A percentile compares a stretch with the other conserved stretches of the same genome.
These are phyloP conservation scores for Crepidodera aurea DNA, from an alignment of 2,888 invertebrate genomes.

Conservation along the genomic window DNA sequence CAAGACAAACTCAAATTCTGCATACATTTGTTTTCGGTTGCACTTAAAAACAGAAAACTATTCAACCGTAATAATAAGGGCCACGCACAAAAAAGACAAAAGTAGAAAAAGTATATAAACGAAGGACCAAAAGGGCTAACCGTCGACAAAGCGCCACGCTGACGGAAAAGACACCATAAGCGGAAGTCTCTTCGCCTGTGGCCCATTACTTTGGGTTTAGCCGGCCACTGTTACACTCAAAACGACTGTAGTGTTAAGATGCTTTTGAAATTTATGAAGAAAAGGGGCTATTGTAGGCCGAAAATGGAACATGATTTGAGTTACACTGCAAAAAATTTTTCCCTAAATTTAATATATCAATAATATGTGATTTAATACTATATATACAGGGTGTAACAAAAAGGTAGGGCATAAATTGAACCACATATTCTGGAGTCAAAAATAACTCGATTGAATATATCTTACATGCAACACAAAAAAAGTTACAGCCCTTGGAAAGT, in stretches of 20 bases:
- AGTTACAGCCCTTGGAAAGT: too few relatives aligned
- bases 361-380: too few relatives aligned
- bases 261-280: slow-evolving; percentile 9
- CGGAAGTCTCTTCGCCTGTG: background rate
- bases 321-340: too few relatives aligned
- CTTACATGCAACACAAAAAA: too few relatives aligned
- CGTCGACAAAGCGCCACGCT: slow-evolving; percentile 2
- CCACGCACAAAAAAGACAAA: background rate
- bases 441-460: too few relatives aligned
- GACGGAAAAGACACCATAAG: slow-evolving; percentile 10
- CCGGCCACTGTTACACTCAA: slow-evolving; percentile 9
- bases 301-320: background rate
- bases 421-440: too few relatives aligned
- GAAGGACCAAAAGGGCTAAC: background rate
- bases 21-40: too few relatives aligned
- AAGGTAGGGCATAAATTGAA: too few relatives aligned
- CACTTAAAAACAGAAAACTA: slow-evolving; percentile 1
- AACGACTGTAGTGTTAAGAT: slow-evolving; percentile 10
- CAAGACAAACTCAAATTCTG: too few relatives aligned
- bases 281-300: background rate
- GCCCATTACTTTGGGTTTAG: slow-evolving; percentile 11
- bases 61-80: background rate
- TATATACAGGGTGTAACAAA: too few relatives aligned
- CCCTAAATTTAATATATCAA: too few relatives aligned
- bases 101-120: background rate